Base-by-base conservation (phyloP, 1,140 invertebrate species). In the Drosophila yakuba region DNA sequence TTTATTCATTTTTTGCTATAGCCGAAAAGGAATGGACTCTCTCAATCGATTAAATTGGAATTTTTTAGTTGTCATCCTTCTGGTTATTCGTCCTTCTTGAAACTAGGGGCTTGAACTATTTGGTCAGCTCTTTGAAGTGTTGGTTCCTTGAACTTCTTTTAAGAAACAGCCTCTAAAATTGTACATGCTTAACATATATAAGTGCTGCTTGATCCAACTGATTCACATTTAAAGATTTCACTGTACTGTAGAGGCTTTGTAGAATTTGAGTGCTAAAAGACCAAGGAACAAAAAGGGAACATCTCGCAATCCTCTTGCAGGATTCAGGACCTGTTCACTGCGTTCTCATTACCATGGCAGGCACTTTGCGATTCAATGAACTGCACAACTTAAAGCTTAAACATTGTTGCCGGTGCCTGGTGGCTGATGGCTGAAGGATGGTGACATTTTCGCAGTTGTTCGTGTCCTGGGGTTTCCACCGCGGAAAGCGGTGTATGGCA, bases 41-140 rank as follows among this genome's bases (percentile, higher is more conserved):
- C 52, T 54, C 69, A 69, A 68, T 82, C 78, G 75, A 82, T 82
- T n/a, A 76, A 73, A 78, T 55, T 73, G 69, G 47, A 58, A 71
- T 85, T 80, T 55, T 55, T 47, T 1, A 12, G 5, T 10, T 47
- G 23, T 7, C 39, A 25, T 28, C 32, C 38, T 85, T 80, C 51
- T 55, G 47, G 25, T 4, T 25, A 25, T 0, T 4, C 25, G 4
- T 25, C n/a, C 39, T 52, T 36, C 17, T 10, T 14, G 8, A 20
- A 20, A 20, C 20, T 20, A 20, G 20, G 1, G 1, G 20, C 20
- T 2, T 11, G 7, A 11, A 11, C 15, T 35, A 39, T 51, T 62
- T 12, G 0, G 11, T 44, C 4, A 44, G 11, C 17, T 8, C 32
- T 32, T 10, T 32, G 32, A 8, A 32, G 32, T 32, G 32, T 32